Conservation (phyloP, 2,797 vertebrate species). For the Pipistrellus nathusii region DNA sequence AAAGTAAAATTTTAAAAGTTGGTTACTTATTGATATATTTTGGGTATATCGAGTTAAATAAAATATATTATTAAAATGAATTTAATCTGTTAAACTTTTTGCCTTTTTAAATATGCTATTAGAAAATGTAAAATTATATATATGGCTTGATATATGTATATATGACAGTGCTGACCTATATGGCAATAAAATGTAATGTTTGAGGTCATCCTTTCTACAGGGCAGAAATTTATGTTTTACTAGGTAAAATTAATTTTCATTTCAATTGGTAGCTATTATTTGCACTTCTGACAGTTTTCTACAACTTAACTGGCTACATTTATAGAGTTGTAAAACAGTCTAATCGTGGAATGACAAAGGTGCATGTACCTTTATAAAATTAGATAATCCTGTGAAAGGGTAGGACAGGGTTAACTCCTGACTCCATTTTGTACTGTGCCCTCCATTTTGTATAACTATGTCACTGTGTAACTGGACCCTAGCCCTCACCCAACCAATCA, state of each 20-base stretch:
- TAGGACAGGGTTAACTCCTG: no score
- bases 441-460: no score
- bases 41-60: constrained; percentile 25
- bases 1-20: constrained; percentile 40
- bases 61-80: constrained; percentile 46
- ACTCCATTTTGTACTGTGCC: no score
- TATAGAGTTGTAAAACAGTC: constrained; percentile 2
- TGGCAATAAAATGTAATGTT: constrained; percentile 4
- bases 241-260: not conserved
- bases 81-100: constrained; percentile 35
- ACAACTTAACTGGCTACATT: not conserved
- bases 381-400: not conserved
- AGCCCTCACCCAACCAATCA: no score
- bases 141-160: not conserved
- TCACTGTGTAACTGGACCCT: no score
- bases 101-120: not conserved
- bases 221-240: not conserved
- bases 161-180: not conserved
- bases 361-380: not conserved
- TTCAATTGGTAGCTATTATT: constrained; percentile 48
- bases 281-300: constrained; percentile 27
- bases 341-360: not conserved
- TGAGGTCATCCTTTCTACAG: constrained; percentile 20
- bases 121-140: constrained; percentile 18
- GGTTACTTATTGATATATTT: constrained; percentile 41